phyloP scores from a whole-genome alignment of 2,888 invertebrate species.

The Brenthis hecate region DNA sequence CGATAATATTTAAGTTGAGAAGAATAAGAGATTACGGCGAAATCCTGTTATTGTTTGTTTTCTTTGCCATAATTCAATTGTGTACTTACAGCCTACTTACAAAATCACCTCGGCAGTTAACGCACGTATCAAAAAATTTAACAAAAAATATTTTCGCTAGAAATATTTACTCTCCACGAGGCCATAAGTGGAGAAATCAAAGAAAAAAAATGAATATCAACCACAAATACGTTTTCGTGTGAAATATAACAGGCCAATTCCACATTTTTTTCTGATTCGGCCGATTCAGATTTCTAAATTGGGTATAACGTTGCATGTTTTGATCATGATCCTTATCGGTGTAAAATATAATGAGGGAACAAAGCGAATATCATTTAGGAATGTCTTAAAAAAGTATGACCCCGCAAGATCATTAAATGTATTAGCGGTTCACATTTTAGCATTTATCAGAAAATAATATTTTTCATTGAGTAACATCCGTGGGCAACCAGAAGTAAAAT shows the following conservation, averaged over 20 bases:
- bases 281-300: constrained; percentile 40
- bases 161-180: constrained; percentile 14
- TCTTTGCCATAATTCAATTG: constrained; percentile 73
- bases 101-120: constrained; percentile 44
- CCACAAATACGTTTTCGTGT: constrained; percentile 44
- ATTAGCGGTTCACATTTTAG: too few species aligned
- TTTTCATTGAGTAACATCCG: too few species aligned
- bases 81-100: constrained; percentile 42
- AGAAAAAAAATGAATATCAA: constrained; percentile 40
- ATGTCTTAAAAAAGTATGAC: constrained; percentile 12
- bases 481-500: too few species aligned
- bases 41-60: constrained; percentile 82
- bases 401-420: too few species aligned
- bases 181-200: constrained; percentile 32
- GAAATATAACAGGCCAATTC: constrained; percentile 42
- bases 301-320: constrained; percentile 38
- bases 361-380: constrained; percentile 13
- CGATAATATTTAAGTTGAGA: constrained; percentile 61
- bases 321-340: constrained; percentile 40
- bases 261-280: constrained; percentile 34
- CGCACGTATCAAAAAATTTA: constrained; percentile 42
- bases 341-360: constrained; percentile 35
- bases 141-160: constrained; percentile 16
- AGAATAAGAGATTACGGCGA: constrained; percentile 75
- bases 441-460: too few species aligned